Base-by-base conservation (phyloP, 1,140 invertebrate genomes). In the Vollenhovia emeryi region DNA sequence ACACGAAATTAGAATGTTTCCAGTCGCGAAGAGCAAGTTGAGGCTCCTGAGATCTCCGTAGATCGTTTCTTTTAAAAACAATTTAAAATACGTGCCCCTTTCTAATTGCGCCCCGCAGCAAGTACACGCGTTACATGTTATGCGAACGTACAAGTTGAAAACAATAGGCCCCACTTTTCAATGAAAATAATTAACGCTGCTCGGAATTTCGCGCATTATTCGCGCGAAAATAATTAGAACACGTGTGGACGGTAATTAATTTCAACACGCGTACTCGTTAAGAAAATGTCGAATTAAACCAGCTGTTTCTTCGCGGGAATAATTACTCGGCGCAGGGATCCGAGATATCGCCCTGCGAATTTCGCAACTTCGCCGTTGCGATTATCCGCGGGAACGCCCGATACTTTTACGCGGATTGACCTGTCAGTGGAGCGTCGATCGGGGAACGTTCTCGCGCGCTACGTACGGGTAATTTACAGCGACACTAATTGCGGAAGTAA, bases 381-480 rank as follows among this genome's bases (percentile, higher is more conserved):
- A 3, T 36, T 36, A 36, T 5, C n/a, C 50, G 15, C 8, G 36
- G 21, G 24, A 80, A 80, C 15, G 6, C 15, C 13, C 8, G 6
- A 13, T 52, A 27, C 62, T 36, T 36, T 36, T 27, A 18, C 3
- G 5, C 11, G 15, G 68, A 80, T 57, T 43, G 30, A 69, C 30
- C 4, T n/a, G n/a, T 36, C 43, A 30, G 62, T 71, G 43, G 30
- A 80, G 64, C 30, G 64, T 55, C 43, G 55, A 55, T 55, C 13
- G 18, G 30, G 30, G 62, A 24, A 55, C 60, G n/a, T n/a, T n/a
- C n/a, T 3, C 5, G 13, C 11, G 45, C 27, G n/a, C 9, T 78
- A 18, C 30, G 68, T 60, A 30, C 11, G 21, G 9, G 6, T 43
- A 66, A 79, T 80, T 57, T 71, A 57, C 24, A 8, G 78, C 78